These are phyloP conservation scores for Hemithea aestivaria DNA, from an alignment of 2,888 invertebrate species.

Conservation along the genomic window DNA sequence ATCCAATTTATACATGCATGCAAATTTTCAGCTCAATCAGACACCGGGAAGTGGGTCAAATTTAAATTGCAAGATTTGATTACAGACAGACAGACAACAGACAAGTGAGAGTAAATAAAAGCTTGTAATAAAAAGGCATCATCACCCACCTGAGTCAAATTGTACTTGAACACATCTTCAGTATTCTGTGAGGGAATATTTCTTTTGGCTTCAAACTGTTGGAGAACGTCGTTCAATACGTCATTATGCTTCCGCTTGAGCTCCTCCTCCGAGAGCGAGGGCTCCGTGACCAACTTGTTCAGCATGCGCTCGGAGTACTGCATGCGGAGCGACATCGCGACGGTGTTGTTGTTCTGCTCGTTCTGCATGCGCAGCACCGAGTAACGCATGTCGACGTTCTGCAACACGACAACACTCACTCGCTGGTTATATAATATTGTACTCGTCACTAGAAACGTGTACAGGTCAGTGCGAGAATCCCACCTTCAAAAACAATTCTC, in stretches of 20 bases:
- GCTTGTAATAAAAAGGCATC: too few relatives aligned
- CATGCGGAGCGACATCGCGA: conserved; percentile 4
- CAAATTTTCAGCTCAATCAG: too few relatives aligned
- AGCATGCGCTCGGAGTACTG: conserved; percentile 11
- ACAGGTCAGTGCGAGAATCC: not conserved
- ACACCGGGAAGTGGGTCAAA: too few relatives aligned
- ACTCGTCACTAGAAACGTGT: too few relatives aligned
- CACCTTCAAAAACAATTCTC: conserved; percentile 1
- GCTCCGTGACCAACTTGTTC: not conserved
- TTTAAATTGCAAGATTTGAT: too few relatives aligned
- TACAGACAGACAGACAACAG: too few relatives aligned
- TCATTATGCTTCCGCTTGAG: conserved; percentile 3
- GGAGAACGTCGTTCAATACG: conserved; percentile 3
- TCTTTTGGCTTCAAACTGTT: conserved; percentile 6
- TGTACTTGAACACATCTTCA: conserved; percentile 7
- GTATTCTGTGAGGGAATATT: conserved; percentile 2
- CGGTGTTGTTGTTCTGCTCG: conserved; percentile 13
- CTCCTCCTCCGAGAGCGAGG: not conserved
- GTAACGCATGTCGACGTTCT: conserved; percentile 15
- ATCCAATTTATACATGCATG: too few relatives aligned
- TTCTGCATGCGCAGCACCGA: conserved; percentile 7
- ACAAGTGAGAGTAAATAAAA: too few relatives aligned
- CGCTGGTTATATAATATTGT: too few relatives aligned
- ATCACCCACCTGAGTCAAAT: conserved; percentile 3
- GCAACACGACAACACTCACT: not conserved